Evolutionary conservation across 2,113 vertebrate species (phyloP), one percentile per base, ranked within the genome.

Genomic region (Camelus bactrianus): DNA sequence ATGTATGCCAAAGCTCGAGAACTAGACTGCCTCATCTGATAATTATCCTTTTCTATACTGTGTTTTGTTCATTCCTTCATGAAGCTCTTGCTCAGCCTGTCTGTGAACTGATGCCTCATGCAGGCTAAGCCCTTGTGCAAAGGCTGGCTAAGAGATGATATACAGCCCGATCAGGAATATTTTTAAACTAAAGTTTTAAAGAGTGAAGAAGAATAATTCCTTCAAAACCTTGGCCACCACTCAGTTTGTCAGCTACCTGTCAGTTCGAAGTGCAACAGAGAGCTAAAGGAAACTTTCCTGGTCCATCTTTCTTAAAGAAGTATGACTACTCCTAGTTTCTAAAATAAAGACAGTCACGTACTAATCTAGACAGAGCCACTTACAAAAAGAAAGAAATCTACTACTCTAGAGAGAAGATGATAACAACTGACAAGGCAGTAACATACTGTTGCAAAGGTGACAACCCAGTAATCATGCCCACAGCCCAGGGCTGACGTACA

Each of bases 111-210:
- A 38, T 24, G 35, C 12, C 38, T 67, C 7, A 3, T 13, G 5
- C 3, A 60, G 4, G 26, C 48, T 20, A 67, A 38, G 72, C 13
- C 35, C 26, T 52, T 42, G 20, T 76, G 46, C 38, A 58, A 65
- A 3, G 56, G 42, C 19, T 67, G 72, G 48, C 60, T 60, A 76
- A 79, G 86, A 90, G 32, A 80, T 13, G 35, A 35, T 22, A 91
- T 2, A n/a, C 0, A 93, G 22, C 24, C 48, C 65, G 38, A 52
- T 69, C 3, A 77, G 75, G 65, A 87, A 77, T 69, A 35, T 56
- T 50, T 46, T 38, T 70, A 42, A 62, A 52, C 82, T 77, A 77
- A 5, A 87, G 24, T 81, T 90, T 89, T 77, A 88, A 96, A 94
- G 65, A 91, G 52, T 8, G 19, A 86, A 46, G 28, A 82, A 85